Percentiles rank a stretch among this genome's conserved stretches.
Conservation (phyloP, 2,113 vertebrate species). For the Boleophthalmus pectinirostris region DNA sequence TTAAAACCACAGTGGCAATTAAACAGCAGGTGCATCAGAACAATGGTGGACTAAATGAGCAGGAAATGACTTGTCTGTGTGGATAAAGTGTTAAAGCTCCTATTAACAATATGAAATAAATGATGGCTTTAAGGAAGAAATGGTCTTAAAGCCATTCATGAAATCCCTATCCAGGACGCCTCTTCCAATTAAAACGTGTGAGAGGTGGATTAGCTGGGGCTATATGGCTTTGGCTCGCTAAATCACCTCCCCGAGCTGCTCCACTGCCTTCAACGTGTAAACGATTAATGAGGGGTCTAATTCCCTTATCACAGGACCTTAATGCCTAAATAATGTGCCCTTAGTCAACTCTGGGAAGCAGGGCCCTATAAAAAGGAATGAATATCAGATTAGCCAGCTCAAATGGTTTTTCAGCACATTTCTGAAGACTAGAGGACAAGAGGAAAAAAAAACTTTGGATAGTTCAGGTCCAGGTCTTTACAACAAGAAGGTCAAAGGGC, state of each 20-base stretch:
- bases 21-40: conserved; percentile 54
- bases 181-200: conserved; percentile 81
- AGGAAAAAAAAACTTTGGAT: conserved; percentile 13
- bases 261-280: conserved; percentile 77
- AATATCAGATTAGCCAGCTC: conserved; percentile 75
- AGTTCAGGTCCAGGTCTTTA: conserved; percentile 34
- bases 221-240: conserved; percentile 76
- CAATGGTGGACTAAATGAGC: conserved; percentile 59
- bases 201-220: conserved; percentile 80
- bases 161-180: conserved; percentile 76
- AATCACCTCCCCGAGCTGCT: conserved; percentile 78
- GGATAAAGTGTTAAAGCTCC: conserved; percentile 73
- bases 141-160: conserved; percentile 78
- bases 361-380: conserved; percentile 72
- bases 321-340: conserved; percentile 81
- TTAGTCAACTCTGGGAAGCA: conserved; percentile 76
- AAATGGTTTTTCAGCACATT: conserved; percentile 63
- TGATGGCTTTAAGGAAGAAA: conserved; percentile 75
- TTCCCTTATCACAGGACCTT: conserved; percentile 80
- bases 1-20: conserved; percentile 45
- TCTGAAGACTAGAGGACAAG: conserved; percentile 42
- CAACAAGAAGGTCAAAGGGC: conserved; percentile 50
- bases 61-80: conserved; percentile 63
- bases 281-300: conserved; percentile 81
- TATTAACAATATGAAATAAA: conserved; percentile 75